Evolutionary conservation across 2,113 vertebrate species (phyloP).

Genomic region (Acanthisitta chloris): DNA sequence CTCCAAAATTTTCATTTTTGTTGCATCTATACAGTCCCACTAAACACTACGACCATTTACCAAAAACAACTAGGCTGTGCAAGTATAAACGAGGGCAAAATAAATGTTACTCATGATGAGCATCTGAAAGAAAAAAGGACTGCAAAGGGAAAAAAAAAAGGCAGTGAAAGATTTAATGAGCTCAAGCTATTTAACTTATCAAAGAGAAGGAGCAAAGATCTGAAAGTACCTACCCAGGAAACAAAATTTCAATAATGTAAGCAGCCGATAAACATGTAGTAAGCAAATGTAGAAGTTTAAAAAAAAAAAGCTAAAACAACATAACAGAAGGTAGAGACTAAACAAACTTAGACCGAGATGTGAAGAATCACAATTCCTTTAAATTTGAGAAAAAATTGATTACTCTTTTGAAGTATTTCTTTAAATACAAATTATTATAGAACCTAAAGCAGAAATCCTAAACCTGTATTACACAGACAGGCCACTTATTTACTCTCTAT

Average conservation of each 20-base stretch:
- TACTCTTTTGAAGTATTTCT: neutral
- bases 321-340: neutral
- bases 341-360: neutral
- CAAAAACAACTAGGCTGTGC: neutral
- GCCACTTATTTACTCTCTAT: neutral
- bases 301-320: neutral
- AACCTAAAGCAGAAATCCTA: neutral
- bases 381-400: neutral
- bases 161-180: conserved; percentile 49
- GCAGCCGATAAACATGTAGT: conserved; percentile 23
- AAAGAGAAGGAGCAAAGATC: conserved; percentile 48
- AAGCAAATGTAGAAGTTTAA: neutral
- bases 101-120: neutral
- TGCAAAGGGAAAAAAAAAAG: neutral
- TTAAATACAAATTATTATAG: neutral
- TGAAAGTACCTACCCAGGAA: conserved; percentile 14
- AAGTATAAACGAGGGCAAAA: conserved; percentile 36
- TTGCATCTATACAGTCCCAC: neutral
- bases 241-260: conserved; percentile 56
- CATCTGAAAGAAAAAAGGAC: conserved; percentile 17
- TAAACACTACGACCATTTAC: neutral
- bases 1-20: neutral
- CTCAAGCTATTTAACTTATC: conserved; percentile 58
- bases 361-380: neutral
- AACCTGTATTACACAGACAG: neutral